Conservation (phyloP, 2,888 invertebrate species). For the Glyphotaelius pellucidus region DNA sequence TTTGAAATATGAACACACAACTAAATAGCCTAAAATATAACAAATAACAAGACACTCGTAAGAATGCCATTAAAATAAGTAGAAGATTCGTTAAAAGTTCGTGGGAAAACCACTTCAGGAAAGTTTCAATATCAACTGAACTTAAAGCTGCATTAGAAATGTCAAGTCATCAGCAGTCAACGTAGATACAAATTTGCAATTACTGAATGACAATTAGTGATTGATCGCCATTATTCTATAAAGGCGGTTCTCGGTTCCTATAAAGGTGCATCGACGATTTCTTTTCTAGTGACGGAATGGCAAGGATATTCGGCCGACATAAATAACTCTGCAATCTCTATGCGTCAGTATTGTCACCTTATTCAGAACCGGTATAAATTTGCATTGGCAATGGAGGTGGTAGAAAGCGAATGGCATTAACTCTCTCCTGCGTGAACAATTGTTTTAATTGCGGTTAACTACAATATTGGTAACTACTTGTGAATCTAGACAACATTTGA, state of each 20-base stretch:
- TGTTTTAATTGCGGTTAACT: slow-evolving; percentile 19
- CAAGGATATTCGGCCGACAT: neutral
- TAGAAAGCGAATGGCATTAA: slow-evolving; percentile 51
- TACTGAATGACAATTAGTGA: neutral
- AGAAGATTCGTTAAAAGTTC: neutral
- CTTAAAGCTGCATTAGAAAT: neutral
- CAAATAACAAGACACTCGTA: neutral
- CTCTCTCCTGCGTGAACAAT: slow-evolving; percentile 35
- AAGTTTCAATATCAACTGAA: neutral
- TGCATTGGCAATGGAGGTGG: slow-evolving; percentile 64
- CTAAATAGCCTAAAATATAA: neutral
- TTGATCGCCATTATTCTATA: neutral
- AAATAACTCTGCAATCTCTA: slow-evolving; percentile 15
- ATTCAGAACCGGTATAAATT: slow-evolving; percentile 45
- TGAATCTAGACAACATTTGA: neutral
- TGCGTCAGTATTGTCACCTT: slow-evolving; percentile 39
- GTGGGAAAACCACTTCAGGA: neutral
- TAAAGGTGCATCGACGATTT: neutral
- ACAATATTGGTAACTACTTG: neutral
- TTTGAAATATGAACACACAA: no score
- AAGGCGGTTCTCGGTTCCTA: neutral
- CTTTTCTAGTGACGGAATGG: neutral
- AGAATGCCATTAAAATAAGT: neutral
- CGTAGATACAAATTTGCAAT: neutral
- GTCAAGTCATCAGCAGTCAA: neutral